Conservation (phyloP, 2,113 vertebrate species). For the Romanogobio albipinnatus region DNA sequence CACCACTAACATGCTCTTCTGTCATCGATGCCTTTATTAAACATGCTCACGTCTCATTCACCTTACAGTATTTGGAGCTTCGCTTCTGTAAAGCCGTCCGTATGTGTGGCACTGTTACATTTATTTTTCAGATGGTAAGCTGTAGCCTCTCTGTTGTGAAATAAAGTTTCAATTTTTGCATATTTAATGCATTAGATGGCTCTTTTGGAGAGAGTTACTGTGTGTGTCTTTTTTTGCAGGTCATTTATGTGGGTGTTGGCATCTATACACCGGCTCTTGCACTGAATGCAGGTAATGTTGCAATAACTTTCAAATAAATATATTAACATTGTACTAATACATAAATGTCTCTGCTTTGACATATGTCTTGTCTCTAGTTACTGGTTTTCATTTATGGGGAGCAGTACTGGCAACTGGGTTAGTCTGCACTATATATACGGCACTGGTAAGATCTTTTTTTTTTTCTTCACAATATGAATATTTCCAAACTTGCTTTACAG, state of each 20-base stretch:
- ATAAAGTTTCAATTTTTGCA: neutral
- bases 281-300: constrained; percentile 82
- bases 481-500: neutral
- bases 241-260: constrained; percentile 91
- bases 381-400: constrained; percentile 89
- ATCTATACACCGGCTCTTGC: constrained; percentile 88
- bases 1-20: neutral
- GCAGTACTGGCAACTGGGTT: constrained; percentile 86
- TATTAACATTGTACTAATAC: neutral
- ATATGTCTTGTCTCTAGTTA: constrained; percentile 77
- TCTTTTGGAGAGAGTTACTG: neutral
- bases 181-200: neutral
- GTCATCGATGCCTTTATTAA: neutral
- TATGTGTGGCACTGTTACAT: constrained; percentile 87
- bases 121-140: constrained; percentile 95
- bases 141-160: neutral
- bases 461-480: neutral
- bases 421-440: constrained; percentile 88
- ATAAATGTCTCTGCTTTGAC: neutral
- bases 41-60: neutral
- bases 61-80: constrained; percentile 87
- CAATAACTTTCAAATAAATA: neutral
- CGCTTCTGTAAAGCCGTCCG: constrained; percentile 90
- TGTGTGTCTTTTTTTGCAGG: constrained; percentile 67
- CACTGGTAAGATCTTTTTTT: constrained; percentile 76